Evolutionary conservation across 1,140 invertebrate species (phyloP).

Genomic region (Platyura marginata): DNA sequence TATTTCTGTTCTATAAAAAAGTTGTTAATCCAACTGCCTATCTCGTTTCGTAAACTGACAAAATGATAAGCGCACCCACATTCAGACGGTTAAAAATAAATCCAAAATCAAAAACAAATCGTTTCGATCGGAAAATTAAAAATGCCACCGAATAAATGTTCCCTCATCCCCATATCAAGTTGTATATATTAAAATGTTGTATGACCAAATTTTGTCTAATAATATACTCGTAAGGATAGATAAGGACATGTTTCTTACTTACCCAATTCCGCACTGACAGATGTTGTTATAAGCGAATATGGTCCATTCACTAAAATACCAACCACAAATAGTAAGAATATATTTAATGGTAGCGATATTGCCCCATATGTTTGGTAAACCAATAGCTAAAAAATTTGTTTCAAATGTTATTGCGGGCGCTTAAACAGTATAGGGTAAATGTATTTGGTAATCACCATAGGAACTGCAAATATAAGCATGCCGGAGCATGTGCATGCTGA

Average conservation of each 20-base stretch:
- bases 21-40: no score
- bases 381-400: slow-evolving; percentile 51
- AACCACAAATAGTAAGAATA: slow-evolving; percentile 50
- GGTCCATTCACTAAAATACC: slow-evolving; percentile 86
- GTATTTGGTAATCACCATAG: slow-evolving; percentile 70
- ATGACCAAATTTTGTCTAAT: neutral
- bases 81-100: no score
- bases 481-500: slow-evolving; percentile 66
- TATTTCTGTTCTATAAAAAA: no score
- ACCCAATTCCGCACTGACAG: slow-evolving; percentile 85
- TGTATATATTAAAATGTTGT: no score
- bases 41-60: no score
- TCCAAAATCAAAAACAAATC: no score
- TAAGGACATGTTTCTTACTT: slow-evolving; percentile 14
- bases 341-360: slow-evolving; percentile 36
- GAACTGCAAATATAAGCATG: slow-evolving; percentile 66
- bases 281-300: slow-evolving; percentile 90
- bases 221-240: neutral
- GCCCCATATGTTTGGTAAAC: slow-evolving; percentile 56
- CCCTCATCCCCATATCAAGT: no score
- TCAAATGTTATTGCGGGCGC: no score
- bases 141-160: no score
- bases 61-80: no score
- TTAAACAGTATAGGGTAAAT: no score
- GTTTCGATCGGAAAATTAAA: no score